Evolutionary conservation across 2,797 vertebrate genomes (phyloP), one percentile per base, ranked within the genome.

Genomic region (Mycteria americana): DNA sequence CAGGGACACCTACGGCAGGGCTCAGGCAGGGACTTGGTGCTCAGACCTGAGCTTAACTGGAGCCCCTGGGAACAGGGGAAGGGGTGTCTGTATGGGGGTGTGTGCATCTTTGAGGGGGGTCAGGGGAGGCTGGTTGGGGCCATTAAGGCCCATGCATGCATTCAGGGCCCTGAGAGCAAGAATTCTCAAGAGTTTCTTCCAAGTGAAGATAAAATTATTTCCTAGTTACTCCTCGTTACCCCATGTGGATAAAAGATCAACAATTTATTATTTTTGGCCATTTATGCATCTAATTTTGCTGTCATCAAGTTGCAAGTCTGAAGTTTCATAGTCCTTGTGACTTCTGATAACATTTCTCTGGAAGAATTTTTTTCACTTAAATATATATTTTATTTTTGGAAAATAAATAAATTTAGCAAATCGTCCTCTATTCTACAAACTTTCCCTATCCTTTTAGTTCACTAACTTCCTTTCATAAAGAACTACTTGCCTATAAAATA

Each of bases 61-160:
- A 30, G 17, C 4, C 11, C 12, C 23, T 56, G 28, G 68, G 23
- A 33, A 30, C 11, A 41, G 22, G 4, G 11, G 7, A 15, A 50
- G 11, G 5, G 3, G 3, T 6, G 12, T n/a, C 6, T n/a, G 11
- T 33, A 27, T 11, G 13, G 39, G 24, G 4, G 5, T 5, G 7
- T 25, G 16, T 9, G 18, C 30, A 24, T 43, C 27, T 69, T 56
- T 48, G 18, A 27, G 19, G 10, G 4, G 6, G 5, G 4, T 17
- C 12, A 59, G 5, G 4, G 13, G 8, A 75, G 23, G 21, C 7
- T 70, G 39, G 9, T 4, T 67, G 27, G 30, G n/a, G 11, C 4
- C 18, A 37, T 46, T 83, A 37, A 43, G 39, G 12, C 23, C 28
- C 13, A 27, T 19, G 21, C 4, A 8, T 50, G 5, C 22, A 56